Conservation (phyloP, 2,113 vertebrate genomes). For the Petrocephalus microphthalmus region DNA sequence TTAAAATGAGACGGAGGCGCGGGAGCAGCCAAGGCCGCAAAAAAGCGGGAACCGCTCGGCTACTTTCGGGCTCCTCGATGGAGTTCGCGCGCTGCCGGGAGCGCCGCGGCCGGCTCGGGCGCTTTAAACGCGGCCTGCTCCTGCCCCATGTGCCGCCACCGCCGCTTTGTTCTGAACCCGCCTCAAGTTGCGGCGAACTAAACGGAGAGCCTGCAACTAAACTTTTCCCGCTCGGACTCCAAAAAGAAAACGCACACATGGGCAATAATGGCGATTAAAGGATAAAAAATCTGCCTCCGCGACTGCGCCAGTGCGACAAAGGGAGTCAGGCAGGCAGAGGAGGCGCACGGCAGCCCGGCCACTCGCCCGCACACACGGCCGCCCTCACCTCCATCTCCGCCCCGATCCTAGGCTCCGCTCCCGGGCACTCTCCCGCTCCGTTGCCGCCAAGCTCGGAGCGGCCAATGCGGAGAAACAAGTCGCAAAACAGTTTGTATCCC, state of each 20-base stretch:
- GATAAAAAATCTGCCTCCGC: slow-evolving; percentile 18
- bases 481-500: slow-evolving; percentile 22
- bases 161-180: slow-evolving; percentile 74
- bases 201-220: slow-evolving; percentile 30
- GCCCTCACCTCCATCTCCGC: background rate
- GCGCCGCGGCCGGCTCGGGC: slow-evolving; percentile 33
- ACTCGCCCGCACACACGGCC: background rate
- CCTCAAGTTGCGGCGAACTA: slow-evolving; percentile 64
- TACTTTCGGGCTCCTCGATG: background rate
- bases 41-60: background rate
- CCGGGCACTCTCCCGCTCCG: background rate
- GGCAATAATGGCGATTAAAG: background rate
- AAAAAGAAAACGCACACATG: background rate
- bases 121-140: slow-evolving; percentile 60
- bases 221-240: background rate
- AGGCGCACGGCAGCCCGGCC: slow-evolving; percentile 19
- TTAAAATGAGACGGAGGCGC: no score
- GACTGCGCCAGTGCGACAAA: background rate
- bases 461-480: slow-evolving; percentile 25
- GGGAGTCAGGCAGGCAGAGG: background rate
- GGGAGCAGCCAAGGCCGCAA: background rate
- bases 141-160: slow-evolving; percentile 74
- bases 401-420: background rate
- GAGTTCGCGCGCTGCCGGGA: slow-evolving; percentile 27
- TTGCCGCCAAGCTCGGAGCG: background rate